Evolutionary conservation across 2,797 vertebrate genomes (phyloP), one percentile per base, ranked within the genome.

Genomic region (Sebastolobus alascanus): DNA sequence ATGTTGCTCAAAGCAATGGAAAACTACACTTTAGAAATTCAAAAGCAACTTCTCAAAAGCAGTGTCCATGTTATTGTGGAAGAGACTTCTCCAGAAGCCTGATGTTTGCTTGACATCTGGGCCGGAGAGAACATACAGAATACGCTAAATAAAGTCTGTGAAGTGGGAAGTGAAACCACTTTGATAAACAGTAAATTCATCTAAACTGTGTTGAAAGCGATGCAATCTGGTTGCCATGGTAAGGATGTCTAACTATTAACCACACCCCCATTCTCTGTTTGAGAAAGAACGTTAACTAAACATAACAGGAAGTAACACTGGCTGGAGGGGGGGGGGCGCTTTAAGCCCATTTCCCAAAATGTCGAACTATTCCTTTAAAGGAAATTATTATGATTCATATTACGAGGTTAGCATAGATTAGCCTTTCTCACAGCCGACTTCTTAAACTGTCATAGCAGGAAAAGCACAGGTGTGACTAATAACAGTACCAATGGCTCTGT

Each of bases 401-500:
- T 18, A 18, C 63, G 3, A 43, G 35, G 22, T 46, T 0, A 37
- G 20, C 60, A 13, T 8, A 18, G 46, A 31, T 54, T 55, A 58
- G 22, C 38, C 64, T 31, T 31, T 68, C 14, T 69, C 43, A 38
- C 43, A 1, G n/a, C 50, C 60, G 64, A 35, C 40, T 22, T 22
- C 68, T 50, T 6, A 29, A 74, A 38, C 11, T 54, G 40, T 60
- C 70, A 46, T 8, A 29, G 46, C 56, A 60, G 71, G 67, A 79
- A 68, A 56, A 56, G 31, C 77, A 20, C 43, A 67, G 22, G 60
- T 67, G 38, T 61, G 54, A 55, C 38, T 29, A 72, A 61, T 63
- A 38, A 50, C 16, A 9, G 1, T 61, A 20, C 66, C 2, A 2
- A 35, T 63, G 65, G 76, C 68, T 77, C 52, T 25, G 76, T 64